These are phyloP conservation scores for Ophion ventricosus DNA, from an alignment of 2,888 invertebrate genomes.

Conservation along the genomic window DNA sequence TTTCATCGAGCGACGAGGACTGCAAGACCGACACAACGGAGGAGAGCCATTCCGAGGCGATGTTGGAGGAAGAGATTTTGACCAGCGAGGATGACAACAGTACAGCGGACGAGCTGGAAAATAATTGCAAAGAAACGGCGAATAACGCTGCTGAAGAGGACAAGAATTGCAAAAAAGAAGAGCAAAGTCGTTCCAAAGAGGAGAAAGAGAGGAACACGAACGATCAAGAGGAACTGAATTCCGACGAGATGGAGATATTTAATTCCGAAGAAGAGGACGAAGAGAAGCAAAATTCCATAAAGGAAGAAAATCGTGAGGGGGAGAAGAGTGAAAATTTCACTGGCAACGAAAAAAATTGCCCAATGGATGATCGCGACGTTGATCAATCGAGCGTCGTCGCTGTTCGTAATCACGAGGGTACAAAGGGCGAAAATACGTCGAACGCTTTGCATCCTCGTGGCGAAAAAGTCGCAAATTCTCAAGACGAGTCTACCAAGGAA, in stretches of 20 bases:
- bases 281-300: not conserved
- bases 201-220: not conserved
- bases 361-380: not conserved
- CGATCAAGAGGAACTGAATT: slow-evolving; percentile 1
- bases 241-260: not conserved
- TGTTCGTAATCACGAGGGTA: not conserved
- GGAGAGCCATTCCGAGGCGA: not conserved
- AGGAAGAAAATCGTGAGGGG: not conserved
- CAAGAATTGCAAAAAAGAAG: not conserved
- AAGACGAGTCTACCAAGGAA: not conserved
- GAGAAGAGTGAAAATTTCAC: not conserved
- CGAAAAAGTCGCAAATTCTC: not conserved
- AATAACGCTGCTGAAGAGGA: not conserved
- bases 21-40: not conserved
- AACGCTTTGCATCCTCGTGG: not conserved
- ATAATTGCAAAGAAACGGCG: not conserved
- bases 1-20: not conserved
- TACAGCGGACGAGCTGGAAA: not conserved
- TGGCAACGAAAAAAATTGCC: not conserved
- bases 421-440: not conserved
- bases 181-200: not conserved
- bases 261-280: not conserved
- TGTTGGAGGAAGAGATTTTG: not conserved
- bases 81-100: not conserved
- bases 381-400: not conserved